A percentile compares a stretch with the other conserved stretches of the same genome.
Evolutionary conservation across 2,797 vertebrate species (phyloP).

Genomic region (Gephyroberyx darwinii): DNA sequence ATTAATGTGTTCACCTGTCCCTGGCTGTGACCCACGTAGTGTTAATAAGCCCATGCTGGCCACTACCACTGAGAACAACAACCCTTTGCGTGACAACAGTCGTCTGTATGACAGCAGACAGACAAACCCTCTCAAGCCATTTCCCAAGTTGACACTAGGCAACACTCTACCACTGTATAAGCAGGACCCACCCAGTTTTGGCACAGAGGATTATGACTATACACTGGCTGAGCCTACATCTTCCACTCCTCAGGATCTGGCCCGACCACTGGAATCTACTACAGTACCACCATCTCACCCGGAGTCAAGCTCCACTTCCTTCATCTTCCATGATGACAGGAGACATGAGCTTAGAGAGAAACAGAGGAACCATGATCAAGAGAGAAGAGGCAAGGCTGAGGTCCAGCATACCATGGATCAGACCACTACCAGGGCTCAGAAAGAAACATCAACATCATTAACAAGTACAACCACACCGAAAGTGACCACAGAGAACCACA

Average conservation of each 20-base stretch:
- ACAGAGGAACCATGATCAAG: constrained; percentile 38
- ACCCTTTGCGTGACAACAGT: constrained; percentile 77
- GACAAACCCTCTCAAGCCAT: constrained; percentile 70
- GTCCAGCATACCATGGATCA: constrained; percentile 30
- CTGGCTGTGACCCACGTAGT: constrained; percentile 74
- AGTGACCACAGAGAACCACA: constrained; percentile 48
- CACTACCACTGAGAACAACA: constrained; percentile 74
- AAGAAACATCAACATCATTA: constrained; percentile 34
- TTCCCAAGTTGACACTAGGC: constrained; percentile 55
- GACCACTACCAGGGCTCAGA: constrained; percentile 38
- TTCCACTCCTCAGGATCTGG: constrained; percentile 53
- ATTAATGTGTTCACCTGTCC: constrained; percentile 90
- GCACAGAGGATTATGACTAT: constrained; percentile 78
- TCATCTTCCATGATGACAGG: constrained; percentile 44
- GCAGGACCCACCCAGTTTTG: constrained; percentile 66
- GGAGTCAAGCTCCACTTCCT: constrained; percentile 51
- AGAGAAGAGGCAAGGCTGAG: constrained; percentile 39
- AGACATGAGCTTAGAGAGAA: constrained; percentile 64
- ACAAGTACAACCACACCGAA: constrained; percentile 46
- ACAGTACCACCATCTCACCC: constrained; percentile 36
- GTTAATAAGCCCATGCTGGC: constrained; percentile 62
- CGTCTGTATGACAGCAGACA: constrained; percentile 82
- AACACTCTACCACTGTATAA: constrained; percentile 75
- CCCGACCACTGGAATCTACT: constrained; percentile 57
- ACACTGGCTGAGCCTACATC: constrained; percentile 55